A percentile compares a stretch with the other conserved stretches of the same genome.
Evolutionary conservation across 2,888 invertebrate species (phyloP).

Genomic region (Nesidiocoris tenuis): DNA sequence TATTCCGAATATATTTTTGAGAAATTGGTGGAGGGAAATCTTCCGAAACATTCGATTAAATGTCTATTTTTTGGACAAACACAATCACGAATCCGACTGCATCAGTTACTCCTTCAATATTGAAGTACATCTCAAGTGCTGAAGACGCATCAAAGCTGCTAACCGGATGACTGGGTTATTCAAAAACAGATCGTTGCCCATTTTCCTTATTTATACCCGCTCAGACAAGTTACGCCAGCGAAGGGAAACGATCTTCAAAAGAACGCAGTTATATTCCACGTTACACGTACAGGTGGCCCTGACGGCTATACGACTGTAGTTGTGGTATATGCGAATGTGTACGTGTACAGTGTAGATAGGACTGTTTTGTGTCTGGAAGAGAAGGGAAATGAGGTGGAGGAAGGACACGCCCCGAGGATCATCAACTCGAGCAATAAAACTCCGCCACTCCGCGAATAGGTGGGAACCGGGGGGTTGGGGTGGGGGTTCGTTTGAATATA

Average conservation of each 20-base stretch:
- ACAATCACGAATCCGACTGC: too few relatives aligned
- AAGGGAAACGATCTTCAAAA: not conserved
- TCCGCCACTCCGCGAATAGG: not conserved
- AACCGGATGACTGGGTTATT: too few relatives aligned
- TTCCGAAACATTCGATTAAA: too few relatives aligned
- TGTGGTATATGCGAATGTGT: not conserved
- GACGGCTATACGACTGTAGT: not conserved
- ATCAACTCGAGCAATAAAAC: not conserved
- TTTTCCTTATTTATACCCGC: too few relatives aligned
- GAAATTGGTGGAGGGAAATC: too few relatives aligned
- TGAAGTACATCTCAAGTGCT: too few relatives aligned
- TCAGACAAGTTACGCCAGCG: too few relatives aligned
- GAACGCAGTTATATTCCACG: not conserved
- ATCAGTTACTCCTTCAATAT: too few relatives aligned
- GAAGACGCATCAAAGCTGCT: too few relatives aligned
- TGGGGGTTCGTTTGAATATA: not conserved
- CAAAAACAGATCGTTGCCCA: too few relatives aligned
- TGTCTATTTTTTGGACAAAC: too few relatives aligned
- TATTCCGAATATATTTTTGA: too few relatives aligned
- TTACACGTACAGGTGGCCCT: not conserved
- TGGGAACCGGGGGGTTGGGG: not conserved
- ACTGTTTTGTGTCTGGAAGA: not conserved
- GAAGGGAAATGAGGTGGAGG: not conserved
- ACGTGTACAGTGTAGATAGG: not conserved
- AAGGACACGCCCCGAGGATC: not conserved